Percentiles rank a stretch among this genome's conserved stretches.
Evolutionary conservation across 2,113 vertebrate species (phyloP).

Genomic region (Meriones unguiculatus): DNA sequence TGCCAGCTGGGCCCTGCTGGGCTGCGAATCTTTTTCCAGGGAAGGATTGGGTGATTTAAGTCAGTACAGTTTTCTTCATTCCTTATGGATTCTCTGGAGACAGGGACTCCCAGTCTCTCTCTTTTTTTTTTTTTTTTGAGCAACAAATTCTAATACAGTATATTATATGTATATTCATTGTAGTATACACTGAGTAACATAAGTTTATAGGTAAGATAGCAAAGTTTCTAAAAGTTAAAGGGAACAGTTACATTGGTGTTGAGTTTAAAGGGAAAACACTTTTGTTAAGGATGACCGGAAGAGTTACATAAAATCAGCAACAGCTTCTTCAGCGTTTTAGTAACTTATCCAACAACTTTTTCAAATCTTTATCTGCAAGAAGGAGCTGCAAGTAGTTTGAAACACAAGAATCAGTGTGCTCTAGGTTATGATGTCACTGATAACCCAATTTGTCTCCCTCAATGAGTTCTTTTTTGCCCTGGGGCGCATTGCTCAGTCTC

Average conservation of each 20-base stretch:
- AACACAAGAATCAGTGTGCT: background rate
- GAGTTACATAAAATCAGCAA: background rate
- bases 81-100: too few relatives aligned
- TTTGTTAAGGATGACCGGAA: background rate
- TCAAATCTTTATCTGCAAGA: background rate
- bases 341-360: background rate
- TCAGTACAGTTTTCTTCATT: too few relatives aligned
- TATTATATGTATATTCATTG: background rate
- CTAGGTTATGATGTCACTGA: background rate
- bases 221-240: background rate
- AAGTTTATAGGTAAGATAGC: background rate
- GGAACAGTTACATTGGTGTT: background rate
- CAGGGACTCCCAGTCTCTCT: too few relatives aligned
- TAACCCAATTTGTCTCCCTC: conserved; percentile 47
- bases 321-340: background rate
- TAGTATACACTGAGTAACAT: background rate
- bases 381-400: conserved; percentile 50
- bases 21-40: too few relatives aligned
- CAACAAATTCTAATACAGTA: background rate
- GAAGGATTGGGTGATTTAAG: too few relatives aligned
- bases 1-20: too few relatives aligned
- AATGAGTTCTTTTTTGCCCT: too few relatives aligned
- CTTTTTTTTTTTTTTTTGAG: too few relatives aligned
- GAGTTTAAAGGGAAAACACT: background rate
- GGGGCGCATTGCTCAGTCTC: too few relatives aligned